Conservation (phyloP, 2,888 invertebrate species). For the Drosophila algonquin region DNA sequence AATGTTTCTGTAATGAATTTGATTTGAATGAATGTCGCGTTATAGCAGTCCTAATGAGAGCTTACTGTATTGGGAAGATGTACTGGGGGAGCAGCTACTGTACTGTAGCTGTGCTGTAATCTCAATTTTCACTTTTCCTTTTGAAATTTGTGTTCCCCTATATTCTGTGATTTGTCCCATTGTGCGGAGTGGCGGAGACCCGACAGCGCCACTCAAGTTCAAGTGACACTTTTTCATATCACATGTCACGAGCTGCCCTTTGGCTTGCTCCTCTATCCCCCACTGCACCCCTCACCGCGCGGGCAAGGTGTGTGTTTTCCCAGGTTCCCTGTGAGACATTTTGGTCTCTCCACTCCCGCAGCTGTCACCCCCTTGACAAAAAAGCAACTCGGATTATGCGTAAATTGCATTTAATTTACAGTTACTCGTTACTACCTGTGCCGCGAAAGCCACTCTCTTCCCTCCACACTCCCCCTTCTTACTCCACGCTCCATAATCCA, state of each 20-base stretch:
- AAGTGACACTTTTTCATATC: conserved; percentile 74
- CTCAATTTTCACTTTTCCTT: not conserved
- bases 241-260: conserved; percentile 54
- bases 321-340: conserved; percentile 6
- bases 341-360: not conserved
- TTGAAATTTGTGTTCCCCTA: not conserved
- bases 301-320: conserved; percentile 29
- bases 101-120: conserved; percentile 1
- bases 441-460: not conserved
- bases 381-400: conserved; percentile 59
- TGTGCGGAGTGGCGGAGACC: conserved; percentile 33
- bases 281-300: not conserved
- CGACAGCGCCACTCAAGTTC: conserved; percentile 61
- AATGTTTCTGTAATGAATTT: not conserved
- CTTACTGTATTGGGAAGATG: not conserved
- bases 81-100: not conserved
- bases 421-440: conserved; percentile 10
- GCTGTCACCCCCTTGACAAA: conserved; percentile 21
- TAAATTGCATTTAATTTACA: conserved; percentile 71
- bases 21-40: not conserved
- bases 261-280: not conserved
- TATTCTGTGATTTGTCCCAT: conserved; percentile 23
- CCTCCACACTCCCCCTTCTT: not conserved
- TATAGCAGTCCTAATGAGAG: not conserved
- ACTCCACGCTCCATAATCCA: not conserved